phyloP scores from a whole-genome alignment of 2,113 vertebrate species.

The Grammomys surdaster region DNA sequence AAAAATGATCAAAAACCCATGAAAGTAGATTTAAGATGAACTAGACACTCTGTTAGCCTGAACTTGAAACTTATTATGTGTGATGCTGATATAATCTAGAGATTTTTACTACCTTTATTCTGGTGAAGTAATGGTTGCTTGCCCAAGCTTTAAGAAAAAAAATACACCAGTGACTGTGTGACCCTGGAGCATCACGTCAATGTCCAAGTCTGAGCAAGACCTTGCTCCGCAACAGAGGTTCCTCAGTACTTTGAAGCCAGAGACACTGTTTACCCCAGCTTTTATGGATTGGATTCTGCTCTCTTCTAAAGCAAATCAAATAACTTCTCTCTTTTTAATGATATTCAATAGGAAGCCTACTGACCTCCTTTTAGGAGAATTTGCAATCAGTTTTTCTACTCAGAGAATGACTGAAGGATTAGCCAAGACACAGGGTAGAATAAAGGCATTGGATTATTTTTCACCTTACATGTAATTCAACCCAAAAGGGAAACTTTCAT shows the following conservation, averaged over 20 bases:
- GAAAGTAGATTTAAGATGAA: neutral
- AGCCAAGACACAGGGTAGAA: neutral
- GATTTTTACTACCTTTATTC: neutral
- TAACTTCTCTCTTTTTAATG: neutral
- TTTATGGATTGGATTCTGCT: neutral
- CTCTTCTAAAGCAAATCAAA: neutral
- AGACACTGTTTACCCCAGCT: neutral
- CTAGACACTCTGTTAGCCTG: neutral
- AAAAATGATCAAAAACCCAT: neutral
- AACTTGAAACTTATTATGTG: neutral
- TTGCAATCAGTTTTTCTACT: neutral
- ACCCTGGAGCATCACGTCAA: neutral
- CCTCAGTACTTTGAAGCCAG: neutral
- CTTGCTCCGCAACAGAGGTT: neutral
- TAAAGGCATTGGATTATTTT: neutral
- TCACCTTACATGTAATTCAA: neutral
- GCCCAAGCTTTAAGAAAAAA: neutral
- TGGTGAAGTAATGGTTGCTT: neutral
- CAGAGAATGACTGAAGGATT: neutral
- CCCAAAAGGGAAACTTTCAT: neutral
- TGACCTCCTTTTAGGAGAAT: neutral
- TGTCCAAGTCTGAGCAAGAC: no score
- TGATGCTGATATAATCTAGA: neutral
- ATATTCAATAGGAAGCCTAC: neutral
- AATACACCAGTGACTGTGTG: neutral